Percentiles rank a stretch among this genome's conserved stretches.
These are phyloP conservation scores for Tetramorium simillimum DNA, from an alignment of 1,140 invertebrate species.

Conservation along the genomic window DNA sequence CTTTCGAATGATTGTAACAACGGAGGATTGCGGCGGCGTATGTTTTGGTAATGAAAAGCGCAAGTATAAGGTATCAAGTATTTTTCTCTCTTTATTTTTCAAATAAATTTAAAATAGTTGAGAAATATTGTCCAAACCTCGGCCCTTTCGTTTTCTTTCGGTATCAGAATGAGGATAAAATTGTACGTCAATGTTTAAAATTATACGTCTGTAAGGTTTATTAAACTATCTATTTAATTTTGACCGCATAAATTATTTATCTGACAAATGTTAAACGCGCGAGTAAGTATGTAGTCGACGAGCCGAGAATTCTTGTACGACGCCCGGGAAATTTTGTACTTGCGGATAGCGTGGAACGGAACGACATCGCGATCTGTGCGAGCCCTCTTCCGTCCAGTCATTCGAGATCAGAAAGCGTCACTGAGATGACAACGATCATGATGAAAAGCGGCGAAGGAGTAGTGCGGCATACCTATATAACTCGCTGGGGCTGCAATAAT, in stretches of 20 bases:
- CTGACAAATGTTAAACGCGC: background rate
- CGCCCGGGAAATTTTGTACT: slow-evolving; percentile 8
- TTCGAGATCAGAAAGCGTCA: slow-evolving; percentile 68
- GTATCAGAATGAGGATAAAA: background rate
- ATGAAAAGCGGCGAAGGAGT: slow-evolving; percentile 28
- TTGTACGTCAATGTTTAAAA: background rate
- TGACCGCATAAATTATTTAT: slow-evolving; percentile 3
- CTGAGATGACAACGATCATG: slow-evolving; percentile 67
- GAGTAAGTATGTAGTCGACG: background rate
- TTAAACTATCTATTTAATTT: slow-evolving; percentile 16
- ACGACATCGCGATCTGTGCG: slow-evolving; percentile 71
- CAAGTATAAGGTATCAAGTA: slow-evolving; percentile 24
- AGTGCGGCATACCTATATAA: slow-evolving; percentile 65
- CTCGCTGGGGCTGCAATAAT: slow-evolving; percentile 78
- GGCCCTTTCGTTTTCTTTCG: slow-evolving; percentile 50
- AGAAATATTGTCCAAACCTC: slow-evolving; percentile 58
- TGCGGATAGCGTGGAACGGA: slow-evolving; percentile 64
- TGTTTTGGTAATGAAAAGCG: slow-evolving; percentile 22
- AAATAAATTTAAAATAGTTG: background rate
- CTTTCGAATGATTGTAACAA: slow-evolving; percentile 51
- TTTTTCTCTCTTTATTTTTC: background rate
- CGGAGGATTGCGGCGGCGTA: slow-evolving; percentile 12
- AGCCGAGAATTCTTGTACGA: background rate
- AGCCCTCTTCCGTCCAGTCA: slow-evolving; percentile 76
- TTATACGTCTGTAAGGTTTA: background rate